Evolutionary conservation across 2,888 invertebrate species (phyloP), one percentile per base, ranked within the genome.

Genomic region (Cataglyphis cursor): DNA sequence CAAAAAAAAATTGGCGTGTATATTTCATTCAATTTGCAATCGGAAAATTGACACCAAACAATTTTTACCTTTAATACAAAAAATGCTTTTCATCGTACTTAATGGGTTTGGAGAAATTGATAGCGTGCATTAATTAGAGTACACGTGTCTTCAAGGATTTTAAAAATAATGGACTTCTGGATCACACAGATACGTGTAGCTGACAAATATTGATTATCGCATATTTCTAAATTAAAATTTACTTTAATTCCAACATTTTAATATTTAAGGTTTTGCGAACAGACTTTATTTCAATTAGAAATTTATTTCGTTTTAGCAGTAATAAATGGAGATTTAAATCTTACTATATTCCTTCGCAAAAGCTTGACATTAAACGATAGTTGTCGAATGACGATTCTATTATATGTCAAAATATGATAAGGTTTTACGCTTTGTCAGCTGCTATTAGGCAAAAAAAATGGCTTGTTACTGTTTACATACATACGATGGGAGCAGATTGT

Each of bases 401-500:
- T 73, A 44, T 24, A 61, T 0, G 35, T 61, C 59, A 24, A 57
- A 68, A 66, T 84, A 84, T 86, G 66, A 82, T 82, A 82, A 24
- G 12, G 24, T 48, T 62, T 62, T 12, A 68, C 24, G 62, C 9
- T 70, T 41, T 41, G 70, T 18, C 82, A 64, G 66, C 74, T 84
- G 80, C 28, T 28, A 57, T 70, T 65, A 31, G n/a, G 4, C 28
- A 21, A 64, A 15, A n/a, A 66, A 76, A 41, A 66, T 64, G n/a
- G 57, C 24, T 51, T 48, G 57, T 6, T 51, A 51, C 1, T 51
- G 51, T 38, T 82, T 87, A 87, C 70, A 75, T 83, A 89, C 65
- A 76, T 61, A 65, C 21, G 85, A 90, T 70, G 72, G 78, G 57
- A 72, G 28, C 72, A 82, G 78, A 84, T 88, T 86, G 81, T 65